Percentiles rank a stretch among this genome's conserved stretches.
Conservation (phyloP, 2,113 vertebrate genomes). For the Anarhynchus alexandrinus region DNA sequence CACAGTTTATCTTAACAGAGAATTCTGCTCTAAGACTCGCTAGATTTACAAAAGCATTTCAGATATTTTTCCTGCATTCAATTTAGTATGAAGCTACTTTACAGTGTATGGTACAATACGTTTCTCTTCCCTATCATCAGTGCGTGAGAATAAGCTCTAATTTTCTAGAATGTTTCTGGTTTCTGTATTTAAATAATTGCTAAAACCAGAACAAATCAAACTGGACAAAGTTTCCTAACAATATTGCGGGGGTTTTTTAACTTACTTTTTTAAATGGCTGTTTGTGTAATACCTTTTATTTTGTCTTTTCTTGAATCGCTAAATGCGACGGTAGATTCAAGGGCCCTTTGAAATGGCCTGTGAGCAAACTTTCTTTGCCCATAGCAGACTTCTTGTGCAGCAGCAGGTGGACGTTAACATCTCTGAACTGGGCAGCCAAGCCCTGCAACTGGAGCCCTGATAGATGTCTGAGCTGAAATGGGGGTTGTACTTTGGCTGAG, state of each 20-base stretch:
- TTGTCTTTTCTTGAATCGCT: neutral
- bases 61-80: neutral
- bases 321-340: neutral
- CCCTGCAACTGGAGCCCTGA: neutral
- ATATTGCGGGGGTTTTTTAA: neutral
- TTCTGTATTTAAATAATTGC: neutral
- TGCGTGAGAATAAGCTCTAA: neutral
- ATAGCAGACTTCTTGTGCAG: neutral
- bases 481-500: neutral
- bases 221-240: neutral
- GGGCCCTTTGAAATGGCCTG: neutral
- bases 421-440: neutral
- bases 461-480: neutral
- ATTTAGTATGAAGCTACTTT: neutral
- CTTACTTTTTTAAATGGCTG: neutral
- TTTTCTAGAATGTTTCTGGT: neutral
- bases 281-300: neutral
- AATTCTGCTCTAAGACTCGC: neutral
- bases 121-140: neutral
- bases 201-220: neutral
- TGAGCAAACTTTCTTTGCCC: neutral
- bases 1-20: neutral
- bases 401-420: neutral
- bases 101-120: neutral
- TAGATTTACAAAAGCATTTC: neutral